Conservation (phyloP, 2,113 vertebrate species). For the Otus sunia region DNA sequence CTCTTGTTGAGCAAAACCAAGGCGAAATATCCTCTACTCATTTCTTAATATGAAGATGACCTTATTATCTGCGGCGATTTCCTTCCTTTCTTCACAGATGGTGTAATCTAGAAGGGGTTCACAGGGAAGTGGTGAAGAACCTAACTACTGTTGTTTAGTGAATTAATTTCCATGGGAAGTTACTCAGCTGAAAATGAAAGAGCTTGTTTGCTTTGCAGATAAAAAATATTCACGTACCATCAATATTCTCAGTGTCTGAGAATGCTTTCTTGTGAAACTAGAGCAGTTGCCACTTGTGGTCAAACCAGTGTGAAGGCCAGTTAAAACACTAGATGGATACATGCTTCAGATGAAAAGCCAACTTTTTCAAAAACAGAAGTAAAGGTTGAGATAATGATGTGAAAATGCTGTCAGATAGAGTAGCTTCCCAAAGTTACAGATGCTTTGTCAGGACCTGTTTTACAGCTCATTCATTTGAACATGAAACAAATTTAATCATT, state of each 20-base stretch:
- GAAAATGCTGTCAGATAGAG: not conserved
- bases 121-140: not conserved
- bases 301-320: not conserved
- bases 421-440: not conserved
- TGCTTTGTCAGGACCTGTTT: not conserved
- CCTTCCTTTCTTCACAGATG: slow-evolving; percentile 34
- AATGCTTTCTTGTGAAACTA: slow-evolving; percentile 28
- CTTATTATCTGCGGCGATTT: slow-evolving; percentile 28
- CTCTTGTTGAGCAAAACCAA: not conserved
- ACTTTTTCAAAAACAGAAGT: not conserved
- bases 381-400: not conserved
- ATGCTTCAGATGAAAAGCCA: not conserved
- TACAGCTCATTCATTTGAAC: not conserved
- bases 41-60: slow-evolving; percentile 35
- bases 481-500: not conserved
- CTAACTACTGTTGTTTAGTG: not conserved
- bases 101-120: not conserved
- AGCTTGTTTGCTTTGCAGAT: slow-evolving; percentile 13
- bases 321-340: not conserved
- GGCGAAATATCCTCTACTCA: not conserved
- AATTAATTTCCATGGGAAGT: slow-evolving; percentile 31
- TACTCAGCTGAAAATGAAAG: slow-evolving; percentile 24
- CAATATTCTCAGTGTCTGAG: not conserved
- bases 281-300: not conserved
- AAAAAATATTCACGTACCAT: not conserved